Conservation (phyloP, 2,888 invertebrate genomes). For the Drosophila borealis region DNA sequence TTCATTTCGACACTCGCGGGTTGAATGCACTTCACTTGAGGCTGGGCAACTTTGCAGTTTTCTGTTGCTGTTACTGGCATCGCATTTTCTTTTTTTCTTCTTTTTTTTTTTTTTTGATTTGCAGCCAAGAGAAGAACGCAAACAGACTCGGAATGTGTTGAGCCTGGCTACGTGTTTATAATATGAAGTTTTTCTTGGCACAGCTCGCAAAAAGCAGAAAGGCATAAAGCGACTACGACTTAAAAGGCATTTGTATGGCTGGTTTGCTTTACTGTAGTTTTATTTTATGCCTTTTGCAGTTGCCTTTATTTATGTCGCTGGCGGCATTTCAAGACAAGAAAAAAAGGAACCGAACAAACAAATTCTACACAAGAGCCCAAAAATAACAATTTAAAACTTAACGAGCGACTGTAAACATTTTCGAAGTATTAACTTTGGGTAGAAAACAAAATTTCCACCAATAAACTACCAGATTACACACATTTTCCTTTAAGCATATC, state of each 20-base stretch:
- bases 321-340: conserved; percentile 21
- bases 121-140: conserved; percentile 41
- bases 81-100: conserved; percentile 47
- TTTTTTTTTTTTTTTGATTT: conserved; percentile 65
- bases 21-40: conserved; percentile 39
- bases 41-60: conserved; percentile 7
- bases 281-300: conserved; percentile 44
- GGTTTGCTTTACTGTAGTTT: conserved; percentile 47
- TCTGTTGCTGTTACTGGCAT: conserved; percentile 37
- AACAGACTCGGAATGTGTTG: conserved; percentile 52
- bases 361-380: conserved; percentile 7
- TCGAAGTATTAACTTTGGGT: conserved; percentile 24
- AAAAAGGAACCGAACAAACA: conserved; percentile 6
- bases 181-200: conserved; percentile 62
- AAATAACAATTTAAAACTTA: conserved; percentile 40
- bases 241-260: conserved; percentile 64
- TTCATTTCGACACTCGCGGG: conserved; percentile 25
- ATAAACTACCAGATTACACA: conserved; percentile 18
- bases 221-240: conserved; percentile 36
- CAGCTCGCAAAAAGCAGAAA: conserved; percentile 18
- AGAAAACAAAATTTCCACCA: conserved; percentile 16
- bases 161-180: conserved; percentile 64
- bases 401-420: conserved; percentile 45
- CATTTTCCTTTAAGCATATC: too few species aligned
- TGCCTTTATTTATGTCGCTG: conserved; percentile 38